Conservation (phyloP, 2,113 vertebrate species). For the Cygnus buccinator region DNA sequence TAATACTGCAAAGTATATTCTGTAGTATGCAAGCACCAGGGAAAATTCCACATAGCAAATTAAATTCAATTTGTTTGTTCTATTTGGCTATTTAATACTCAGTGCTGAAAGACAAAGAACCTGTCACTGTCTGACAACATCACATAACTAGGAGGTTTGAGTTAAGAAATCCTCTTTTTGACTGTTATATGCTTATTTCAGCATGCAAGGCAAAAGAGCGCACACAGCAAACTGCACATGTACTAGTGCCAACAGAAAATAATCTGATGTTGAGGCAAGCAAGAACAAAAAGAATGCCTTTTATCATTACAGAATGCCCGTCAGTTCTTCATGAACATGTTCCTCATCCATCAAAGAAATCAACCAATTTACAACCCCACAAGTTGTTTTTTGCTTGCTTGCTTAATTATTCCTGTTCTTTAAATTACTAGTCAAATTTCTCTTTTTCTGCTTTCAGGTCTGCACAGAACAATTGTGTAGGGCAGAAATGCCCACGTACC, state of each 20-base stretch:
- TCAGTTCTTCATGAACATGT: neutral
- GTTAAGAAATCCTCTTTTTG: neutral
- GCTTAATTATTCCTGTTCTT: neutral
- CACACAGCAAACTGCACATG: neutral
- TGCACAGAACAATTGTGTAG: neutral
- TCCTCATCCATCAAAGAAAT: neutral
- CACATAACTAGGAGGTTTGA: neutral
- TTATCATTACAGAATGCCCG: neutral
- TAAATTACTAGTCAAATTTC: no score
- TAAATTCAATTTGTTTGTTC: neutral
- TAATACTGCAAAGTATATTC: neutral
- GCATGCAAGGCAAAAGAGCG: neutral
- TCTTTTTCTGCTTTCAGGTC: neutral
- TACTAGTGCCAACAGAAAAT: neutral
- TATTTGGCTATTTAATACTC: neutral
- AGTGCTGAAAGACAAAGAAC: neutral
- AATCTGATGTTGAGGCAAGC: neutral
- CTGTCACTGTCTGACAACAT: neutral
- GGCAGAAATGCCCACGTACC: neutral
- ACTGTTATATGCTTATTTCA: neutral
- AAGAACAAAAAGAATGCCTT: neutral
- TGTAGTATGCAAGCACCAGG: neutral
- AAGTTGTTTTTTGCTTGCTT: neutral
- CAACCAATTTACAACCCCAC: neutral
- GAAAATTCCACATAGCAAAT: neutral